phyloP scores from a whole-genome alignment of 2,113 vertebrate genomes.

The Gambusia affinis region DNA sequence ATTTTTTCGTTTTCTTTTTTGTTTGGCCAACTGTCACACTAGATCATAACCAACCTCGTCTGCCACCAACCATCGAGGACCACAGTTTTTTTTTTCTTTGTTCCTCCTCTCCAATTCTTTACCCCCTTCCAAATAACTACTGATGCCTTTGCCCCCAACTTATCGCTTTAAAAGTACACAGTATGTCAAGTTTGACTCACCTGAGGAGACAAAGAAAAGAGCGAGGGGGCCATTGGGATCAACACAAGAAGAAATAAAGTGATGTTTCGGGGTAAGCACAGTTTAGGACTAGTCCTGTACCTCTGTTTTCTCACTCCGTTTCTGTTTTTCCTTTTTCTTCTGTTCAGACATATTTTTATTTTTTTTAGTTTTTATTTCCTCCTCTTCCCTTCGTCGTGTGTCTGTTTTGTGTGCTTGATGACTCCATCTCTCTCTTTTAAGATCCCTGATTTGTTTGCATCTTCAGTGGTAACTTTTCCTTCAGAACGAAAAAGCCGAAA shows the following conservation, averaged over 20 bases:
- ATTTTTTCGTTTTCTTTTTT: background rate
- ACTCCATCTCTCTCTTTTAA: conserved; percentile 63
- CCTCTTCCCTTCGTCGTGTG: conserved; percentile 58
- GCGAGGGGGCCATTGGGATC: conserved; percentile 73
- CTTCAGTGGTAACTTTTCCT: conserved; percentile 49
- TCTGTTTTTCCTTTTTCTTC: conserved; percentile 64
- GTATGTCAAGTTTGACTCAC: conserved; percentile 77
- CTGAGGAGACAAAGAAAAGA: conserved; percentile 74
- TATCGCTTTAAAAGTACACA: conserved; percentile 76
- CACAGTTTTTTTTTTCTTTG: conserved; percentile 39
- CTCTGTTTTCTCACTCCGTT: conserved; percentile 69
- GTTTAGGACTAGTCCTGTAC: conserved; percentile 79
- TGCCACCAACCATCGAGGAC: conserved; percentile 66
- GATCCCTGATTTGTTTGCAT: conserved; percentile 60
- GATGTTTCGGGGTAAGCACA: conserved; percentile 83
- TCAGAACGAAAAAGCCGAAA: conserved; percentile 34
- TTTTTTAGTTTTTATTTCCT: conserved; percentile 11
- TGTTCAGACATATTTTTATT: conserved; percentile 61
- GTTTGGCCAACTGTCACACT: conserved; percentile 12
- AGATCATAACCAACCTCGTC: conserved; percentile 39
- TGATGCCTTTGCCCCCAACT: conserved; percentile 68
- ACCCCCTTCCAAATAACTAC: conserved; percentile 62
- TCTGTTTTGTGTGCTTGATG: conserved; percentile 76
- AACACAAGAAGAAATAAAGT: conserved; percentile 79
- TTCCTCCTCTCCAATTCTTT: conserved; percentile 47